Evolutionary conservation across 2,797 vertebrate genomes (phyloP).

Genomic region (Danio jaintianensis): DNA sequence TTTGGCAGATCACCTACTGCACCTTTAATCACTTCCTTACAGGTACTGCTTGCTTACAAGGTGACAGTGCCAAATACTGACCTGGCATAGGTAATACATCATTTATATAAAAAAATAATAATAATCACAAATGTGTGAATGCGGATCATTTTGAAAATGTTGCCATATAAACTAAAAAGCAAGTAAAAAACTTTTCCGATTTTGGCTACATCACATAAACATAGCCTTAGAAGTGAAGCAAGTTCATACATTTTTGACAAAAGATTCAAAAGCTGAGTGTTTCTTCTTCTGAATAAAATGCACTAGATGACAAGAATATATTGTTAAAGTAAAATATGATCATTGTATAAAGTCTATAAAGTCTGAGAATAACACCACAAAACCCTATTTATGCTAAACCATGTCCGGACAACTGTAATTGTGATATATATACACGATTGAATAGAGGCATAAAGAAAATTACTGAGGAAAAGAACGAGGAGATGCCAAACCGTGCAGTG

Average conservation of each 20-base stretch:
- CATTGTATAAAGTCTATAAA: background rate
- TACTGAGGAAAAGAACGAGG: slow-evolving; percentile 65
- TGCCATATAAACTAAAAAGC: too few relatives aligned
- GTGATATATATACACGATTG: background rate
- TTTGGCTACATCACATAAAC: too few relatives aligned
- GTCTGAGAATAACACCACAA: background rate
- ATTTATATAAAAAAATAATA: too few relatives aligned
- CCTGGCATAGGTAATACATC: too few relatives aligned
- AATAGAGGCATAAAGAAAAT: too few relatives aligned
- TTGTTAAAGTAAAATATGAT: background rate
- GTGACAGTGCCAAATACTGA: too few relatives aligned
- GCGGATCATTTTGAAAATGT: too few relatives aligned
- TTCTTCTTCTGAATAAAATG: background rate
- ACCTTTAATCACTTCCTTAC: too few relatives aligned
- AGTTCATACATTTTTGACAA: background rate
- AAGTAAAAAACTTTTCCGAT: too few relatives aligned
- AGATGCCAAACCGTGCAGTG: slow-evolving; percentile 66
- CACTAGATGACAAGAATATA: background rate
- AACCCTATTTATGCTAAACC: background rate
- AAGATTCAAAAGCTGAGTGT: background rate
- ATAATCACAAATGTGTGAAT: too few relatives aligned
- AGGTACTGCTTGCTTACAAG: too few relatives aligned
- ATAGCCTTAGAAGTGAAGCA: background rate
- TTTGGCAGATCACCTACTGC: too few relatives aligned
- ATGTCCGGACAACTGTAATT: slow-evolving; percentile 19